A percentile compares a stretch with the other conserved stretches of the same genome.
Evolutionary conservation across 2,888 invertebrate species (phyloP).

Genomic region (Tortrix viridana): DNA sequence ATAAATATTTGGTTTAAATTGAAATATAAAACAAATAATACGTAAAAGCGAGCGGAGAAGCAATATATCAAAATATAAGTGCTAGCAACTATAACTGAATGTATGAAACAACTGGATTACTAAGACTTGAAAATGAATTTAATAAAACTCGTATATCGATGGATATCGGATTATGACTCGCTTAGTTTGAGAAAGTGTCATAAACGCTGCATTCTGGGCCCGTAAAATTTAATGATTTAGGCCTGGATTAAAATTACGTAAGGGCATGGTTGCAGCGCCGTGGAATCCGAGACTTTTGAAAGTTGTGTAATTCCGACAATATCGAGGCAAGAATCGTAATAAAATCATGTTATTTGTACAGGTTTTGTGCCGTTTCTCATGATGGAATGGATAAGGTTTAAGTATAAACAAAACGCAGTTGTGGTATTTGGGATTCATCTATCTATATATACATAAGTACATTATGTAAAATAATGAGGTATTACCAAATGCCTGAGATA

Average conservation of each 20-base stretch:
- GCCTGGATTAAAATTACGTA: constrained; percentile 34
- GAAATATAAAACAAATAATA: too few relatives aligned
- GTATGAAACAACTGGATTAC: constrained; percentile 1
- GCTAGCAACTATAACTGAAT: not conserved
- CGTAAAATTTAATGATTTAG: constrained; percentile 38
- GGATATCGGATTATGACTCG: constrained; percentile 24
- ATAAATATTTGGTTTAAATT: too few relatives aligned
- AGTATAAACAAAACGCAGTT: too few relatives aligned
- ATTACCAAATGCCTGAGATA: too few relatives aligned
- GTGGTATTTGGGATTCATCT: too few relatives aligned
- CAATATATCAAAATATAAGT: too few relatives aligned
- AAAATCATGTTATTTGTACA: constrained; percentile 8
- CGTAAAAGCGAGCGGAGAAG: too few relatives aligned
- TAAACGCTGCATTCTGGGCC: constrained; percentile 31
- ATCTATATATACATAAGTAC: too few relatives aligned
- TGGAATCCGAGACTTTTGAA: constrained; percentile 34
- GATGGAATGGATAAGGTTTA: not conserved
- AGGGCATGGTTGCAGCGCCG: constrained; percentile 18
- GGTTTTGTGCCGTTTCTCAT: constrained; percentile 1
- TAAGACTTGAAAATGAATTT: constrained; percentile 13
- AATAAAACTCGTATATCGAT: constrained; percentile 18
- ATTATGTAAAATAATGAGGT: too few relatives aligned
- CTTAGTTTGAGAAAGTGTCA: constrained; percentile 33
- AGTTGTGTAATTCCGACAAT: constrained; percentile 30
- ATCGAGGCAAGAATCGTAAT: constrained; percentile 10